Conservation (phyloP, 2,113 vertebrate species). For the Salvelinus fontinalis region DNA sequence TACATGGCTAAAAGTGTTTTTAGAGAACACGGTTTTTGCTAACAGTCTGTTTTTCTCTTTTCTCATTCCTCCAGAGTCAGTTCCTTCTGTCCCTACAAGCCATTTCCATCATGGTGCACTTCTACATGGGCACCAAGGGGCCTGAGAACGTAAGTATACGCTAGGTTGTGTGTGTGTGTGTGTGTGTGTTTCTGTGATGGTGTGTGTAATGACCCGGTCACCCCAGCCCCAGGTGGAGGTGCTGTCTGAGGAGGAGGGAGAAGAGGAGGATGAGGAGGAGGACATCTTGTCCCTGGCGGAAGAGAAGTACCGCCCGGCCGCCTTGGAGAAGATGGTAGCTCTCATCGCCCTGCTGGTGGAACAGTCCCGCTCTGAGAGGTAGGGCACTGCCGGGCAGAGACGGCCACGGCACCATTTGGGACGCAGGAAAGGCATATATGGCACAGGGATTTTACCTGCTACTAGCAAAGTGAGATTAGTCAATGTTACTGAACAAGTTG, state of each 20-base stretch:
- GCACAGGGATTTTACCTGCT: too few species aligned
- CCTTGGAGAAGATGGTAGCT: conserved; percentile 98
- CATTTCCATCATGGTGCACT: conserved; percentile 99
- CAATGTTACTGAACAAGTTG: too few species aligned
- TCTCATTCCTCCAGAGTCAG: conserved; percentile 82
- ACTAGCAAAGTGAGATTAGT: too few species aligned
- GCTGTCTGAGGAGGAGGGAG: conserved; percentile 97
- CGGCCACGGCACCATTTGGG: background rate
- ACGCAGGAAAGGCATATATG: background rate
- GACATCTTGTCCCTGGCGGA: conserved; percentile 97
- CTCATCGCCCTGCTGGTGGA: conserved; percentile 97
- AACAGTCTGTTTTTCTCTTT: background rate
- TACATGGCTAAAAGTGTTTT: too few species aligned
- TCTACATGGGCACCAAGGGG: conserved; percentile 99
- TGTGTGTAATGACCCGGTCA: background rate
- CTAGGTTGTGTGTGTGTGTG: too few species aligned
- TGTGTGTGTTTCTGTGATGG: background rate
- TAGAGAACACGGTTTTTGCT: too few species aligned
- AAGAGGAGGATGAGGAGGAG: conserved; percentile 97
- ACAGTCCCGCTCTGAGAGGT: conserved; percentile 98
- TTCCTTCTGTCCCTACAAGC: conserved; percentile 97
- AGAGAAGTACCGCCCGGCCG: conserved; percentile 98
- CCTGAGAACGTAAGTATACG: conserved; percentile 90
- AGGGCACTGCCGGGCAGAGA: background rate
- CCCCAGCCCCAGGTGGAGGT: conserved; percentile 95